Percentiles rank a stretch among this genome's conserved stretches.
Evolutionary conservation across 2,888 invertebrate species (phyloP).

Genomic region (Cyclophora punctaria): DNA sequence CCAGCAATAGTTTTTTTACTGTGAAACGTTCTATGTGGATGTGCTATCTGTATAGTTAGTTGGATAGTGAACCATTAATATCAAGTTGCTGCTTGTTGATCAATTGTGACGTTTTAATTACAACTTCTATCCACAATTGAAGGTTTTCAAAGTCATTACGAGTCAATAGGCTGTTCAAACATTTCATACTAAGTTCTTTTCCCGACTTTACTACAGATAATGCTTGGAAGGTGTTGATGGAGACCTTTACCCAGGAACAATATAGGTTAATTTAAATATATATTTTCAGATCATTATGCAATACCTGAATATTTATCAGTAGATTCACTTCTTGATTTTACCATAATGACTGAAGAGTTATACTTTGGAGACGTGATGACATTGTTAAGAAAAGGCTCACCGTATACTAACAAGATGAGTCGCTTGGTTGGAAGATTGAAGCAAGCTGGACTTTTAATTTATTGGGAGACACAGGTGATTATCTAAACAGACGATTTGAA

Average conservation of each 20-base stretch:
- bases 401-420: background rate
- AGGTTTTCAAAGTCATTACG: background rate
- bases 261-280: background rate
- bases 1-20: too few species aligned
- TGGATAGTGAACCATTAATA: too few species aligned
- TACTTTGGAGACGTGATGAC: background rate
- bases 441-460: background rate
- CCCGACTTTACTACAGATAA: background rate
- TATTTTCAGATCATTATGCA: background rate
- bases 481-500: too few species aligned
- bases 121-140: too few species aligned
- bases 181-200: background rate
- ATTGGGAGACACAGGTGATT: background rate
- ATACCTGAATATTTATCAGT: background rate
- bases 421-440: background rate
- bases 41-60: too few species aligned
- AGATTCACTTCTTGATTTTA: background rate
- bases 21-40: too few species aligned
- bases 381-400: background rate
- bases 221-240: background rate
- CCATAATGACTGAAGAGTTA: background rate
- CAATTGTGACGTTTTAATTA: too few species aligned
- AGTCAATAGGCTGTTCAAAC: background rate
- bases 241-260: background rate
- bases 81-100: too few species aligned